A percentile compares a stretch with the other conserved stretches of the same genome.
Evolutionary conservation across 2,888 invertebrate species (phyloP).

Genomic region (Sepiola atlantica): DNA sequence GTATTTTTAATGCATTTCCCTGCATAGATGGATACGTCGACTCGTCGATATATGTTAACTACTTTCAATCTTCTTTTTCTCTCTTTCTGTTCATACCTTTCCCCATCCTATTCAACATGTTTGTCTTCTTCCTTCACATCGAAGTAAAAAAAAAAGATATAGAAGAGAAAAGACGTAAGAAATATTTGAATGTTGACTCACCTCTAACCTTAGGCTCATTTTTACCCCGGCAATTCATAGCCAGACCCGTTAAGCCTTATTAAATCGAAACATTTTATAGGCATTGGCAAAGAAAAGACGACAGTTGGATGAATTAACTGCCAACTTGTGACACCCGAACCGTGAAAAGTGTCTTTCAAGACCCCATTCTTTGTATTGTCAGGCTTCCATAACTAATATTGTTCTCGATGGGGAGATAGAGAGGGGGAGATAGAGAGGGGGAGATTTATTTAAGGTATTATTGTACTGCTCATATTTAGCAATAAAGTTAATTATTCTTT

Average conservation of each 20-base stretch:
- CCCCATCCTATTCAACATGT: too few relatives aligned
- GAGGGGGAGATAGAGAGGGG: too few relatives aligned
- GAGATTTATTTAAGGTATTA: not conserved
- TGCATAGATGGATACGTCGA: too few relatives aligned
- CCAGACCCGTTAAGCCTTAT: not conserved
- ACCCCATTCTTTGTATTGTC: not conserved
- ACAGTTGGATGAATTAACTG: constrained; percentile 19
- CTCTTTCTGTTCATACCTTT: too few relatives aligned
- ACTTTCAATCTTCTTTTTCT: too few relatives aligned
- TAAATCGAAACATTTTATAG: constrained; percentile 20
- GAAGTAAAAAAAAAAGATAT: too few relatives aligned
- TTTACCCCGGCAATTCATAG: not conserved
- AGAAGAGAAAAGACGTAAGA: too few relatives aligned
- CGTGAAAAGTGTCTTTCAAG: not conserved
- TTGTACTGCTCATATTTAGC: not conserved
- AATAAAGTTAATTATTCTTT: not conserved
- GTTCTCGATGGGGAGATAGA: too few relatives aligned
- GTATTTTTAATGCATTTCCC: too few relatives aligned
- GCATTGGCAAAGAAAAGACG: not conserved
- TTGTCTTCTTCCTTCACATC: too few relatives aligned
- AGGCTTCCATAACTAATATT: constrained; percentile 32
- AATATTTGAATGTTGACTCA: not conserved
- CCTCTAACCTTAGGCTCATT: not conserved
- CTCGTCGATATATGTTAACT: too few relatives aligned
- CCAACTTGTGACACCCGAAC: constrained; percentile 32